phyloP scores from a whole-genome alignment of 2,797 vertebrate genomes.

The Cynopterus sphinx region DNA sequence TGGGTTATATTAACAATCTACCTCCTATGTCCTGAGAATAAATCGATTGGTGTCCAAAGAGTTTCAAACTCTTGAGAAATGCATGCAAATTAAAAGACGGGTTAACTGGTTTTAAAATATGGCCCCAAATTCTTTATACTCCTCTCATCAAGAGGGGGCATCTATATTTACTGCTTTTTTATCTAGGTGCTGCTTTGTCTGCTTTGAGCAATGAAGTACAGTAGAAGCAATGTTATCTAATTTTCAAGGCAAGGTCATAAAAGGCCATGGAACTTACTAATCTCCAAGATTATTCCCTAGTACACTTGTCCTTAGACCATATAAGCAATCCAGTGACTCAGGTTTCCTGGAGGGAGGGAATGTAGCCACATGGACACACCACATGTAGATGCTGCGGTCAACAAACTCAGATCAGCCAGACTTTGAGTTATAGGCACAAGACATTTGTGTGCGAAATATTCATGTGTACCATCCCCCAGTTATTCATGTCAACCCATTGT shows the following conservation, averaged over 20 bases:
- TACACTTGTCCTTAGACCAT: neutral
- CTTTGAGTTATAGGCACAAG: neutral
- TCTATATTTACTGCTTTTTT: neutral
- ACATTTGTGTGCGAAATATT: neutral
- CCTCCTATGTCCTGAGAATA: neutral
- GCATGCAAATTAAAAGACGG: neutral
- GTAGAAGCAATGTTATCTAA: neutral
- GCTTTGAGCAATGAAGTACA: neutral
- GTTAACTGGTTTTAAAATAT: neutral
- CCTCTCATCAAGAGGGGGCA: neutral
- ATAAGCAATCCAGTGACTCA: neutral
- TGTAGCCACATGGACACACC: neutral
- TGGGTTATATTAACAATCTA: neutral
- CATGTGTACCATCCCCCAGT: neutral
- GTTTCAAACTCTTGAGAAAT: conserved; percentile 29
- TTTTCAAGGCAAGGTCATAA: neutral
- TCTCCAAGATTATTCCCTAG: neutral
- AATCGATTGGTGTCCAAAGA: neutral
- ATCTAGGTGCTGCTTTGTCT: neutral
- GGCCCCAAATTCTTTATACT: neutral
- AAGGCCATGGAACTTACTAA: neutral
- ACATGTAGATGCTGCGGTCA: neutral
- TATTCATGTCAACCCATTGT: neutral
- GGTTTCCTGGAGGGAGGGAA: neutral
- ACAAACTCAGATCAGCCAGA: neutral